Evolutionary conservation across 2,888 invertebrate genomes (phyloP).

Genomic region (Thera obeliscata): DNA sequence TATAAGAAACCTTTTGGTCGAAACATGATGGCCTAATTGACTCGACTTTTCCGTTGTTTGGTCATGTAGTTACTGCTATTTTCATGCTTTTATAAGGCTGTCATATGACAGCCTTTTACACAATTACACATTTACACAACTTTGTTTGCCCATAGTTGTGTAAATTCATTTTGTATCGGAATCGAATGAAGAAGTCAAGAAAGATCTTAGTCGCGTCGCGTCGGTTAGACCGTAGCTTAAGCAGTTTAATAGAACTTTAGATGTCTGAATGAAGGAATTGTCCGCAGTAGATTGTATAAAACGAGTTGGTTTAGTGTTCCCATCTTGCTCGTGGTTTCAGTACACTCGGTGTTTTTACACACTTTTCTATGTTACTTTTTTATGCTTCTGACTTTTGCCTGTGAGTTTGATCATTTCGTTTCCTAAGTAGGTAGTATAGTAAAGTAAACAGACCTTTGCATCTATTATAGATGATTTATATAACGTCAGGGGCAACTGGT

Average conservation of each 20-base stretch:
- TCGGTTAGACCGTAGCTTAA: not conserved
- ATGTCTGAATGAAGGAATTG: constrained; percentile 2
- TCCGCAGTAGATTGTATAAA: constrained; percentile 7
- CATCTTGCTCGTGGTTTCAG: not conserved
- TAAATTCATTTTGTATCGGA: too few relatives aligned
- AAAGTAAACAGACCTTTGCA: not conserved
- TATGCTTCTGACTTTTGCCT: too few relatives aligned
- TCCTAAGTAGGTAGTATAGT: not conserved
- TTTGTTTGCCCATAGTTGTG: too few relatives aligned
- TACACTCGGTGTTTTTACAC: not conserved
- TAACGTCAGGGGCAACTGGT: too few relatives aligned
- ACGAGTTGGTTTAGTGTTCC: not conserved
- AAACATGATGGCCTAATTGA: too few relatives aligned
- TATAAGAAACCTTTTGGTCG: too few relatives aligned
- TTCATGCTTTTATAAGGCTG: too few relatives aligned
- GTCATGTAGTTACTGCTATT: too few relatives aligned
- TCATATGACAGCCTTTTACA: too few relatives aligned
- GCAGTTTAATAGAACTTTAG: constrained; percentile 10
- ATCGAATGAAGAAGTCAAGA: not conserved
- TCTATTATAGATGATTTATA: not conserved
- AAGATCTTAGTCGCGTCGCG: not conserved
- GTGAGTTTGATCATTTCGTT: not conserved
- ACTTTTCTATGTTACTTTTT: too few relatives aligned
- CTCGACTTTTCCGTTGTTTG: too few relatives aligned
- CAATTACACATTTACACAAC: too few relatives aligned